Conservation (phyloP, 1,140 invertebrate species). For the Eurosta solidaginis region DNA sequence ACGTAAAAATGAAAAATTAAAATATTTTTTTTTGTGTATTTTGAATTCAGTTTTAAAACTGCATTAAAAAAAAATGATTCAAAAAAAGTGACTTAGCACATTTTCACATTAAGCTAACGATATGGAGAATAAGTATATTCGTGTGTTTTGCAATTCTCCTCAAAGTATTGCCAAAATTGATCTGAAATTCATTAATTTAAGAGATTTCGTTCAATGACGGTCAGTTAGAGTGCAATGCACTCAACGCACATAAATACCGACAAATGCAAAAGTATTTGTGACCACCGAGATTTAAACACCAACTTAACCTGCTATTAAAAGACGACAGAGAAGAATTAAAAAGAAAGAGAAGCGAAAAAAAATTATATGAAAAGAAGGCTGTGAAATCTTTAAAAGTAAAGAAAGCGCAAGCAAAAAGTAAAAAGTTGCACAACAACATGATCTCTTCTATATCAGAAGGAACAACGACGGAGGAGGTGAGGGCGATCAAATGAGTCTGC, state of each 20-base stretch:
- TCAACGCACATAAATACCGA: background rate
- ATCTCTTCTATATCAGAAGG: background rate
- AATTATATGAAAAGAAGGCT: background rate
- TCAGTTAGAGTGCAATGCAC: conserved; percentile 23
- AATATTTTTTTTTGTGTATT: too few species aligned
- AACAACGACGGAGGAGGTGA: background rate
- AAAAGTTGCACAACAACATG: conserved; percentile 23
- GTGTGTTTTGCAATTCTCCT: background rate
- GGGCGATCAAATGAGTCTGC: background rate
- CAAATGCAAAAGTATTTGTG: background rate
- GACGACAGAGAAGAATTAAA: conserved; percentile 12
- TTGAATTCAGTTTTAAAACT: too few species aligned
- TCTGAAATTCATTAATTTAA: background rate
- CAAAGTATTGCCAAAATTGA: background rate
- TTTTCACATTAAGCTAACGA: too few species aligned
- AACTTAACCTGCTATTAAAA: conserved; percentile 28
- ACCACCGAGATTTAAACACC: background rate
- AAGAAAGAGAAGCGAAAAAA: background rate
- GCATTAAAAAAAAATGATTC: too few species aligned
- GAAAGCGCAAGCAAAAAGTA: conserved; percentile 10
- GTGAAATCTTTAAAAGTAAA: conserved; percentile 11
- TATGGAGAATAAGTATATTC: too few species aligned
- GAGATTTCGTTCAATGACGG: conserved; percentile 18
- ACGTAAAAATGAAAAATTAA: too few species aligned
- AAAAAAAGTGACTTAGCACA: too few species aligned